A percentile compares a stretch with the other conserved stretches of the same genome.
phyloP scores from a whole-genome alignment of 2,113 vertebrate species.

The Eubucco bourcierii region DNA sequence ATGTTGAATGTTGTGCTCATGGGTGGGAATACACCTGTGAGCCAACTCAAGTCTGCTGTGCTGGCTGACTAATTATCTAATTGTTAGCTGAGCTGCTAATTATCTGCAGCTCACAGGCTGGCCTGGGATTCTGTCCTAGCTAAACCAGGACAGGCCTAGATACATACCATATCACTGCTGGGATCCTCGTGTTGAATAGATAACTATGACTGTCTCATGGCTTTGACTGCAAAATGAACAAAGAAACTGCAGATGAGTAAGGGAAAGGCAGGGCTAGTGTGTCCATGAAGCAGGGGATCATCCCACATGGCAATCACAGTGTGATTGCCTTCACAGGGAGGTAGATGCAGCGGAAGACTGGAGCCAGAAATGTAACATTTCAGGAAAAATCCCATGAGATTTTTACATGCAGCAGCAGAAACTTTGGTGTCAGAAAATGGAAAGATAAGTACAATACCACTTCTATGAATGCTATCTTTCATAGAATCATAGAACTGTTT shows the following conservation, averaged over 20 bases:
- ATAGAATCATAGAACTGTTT: no score
- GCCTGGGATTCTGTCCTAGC: no score
- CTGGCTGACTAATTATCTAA: no score
- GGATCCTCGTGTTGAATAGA: not conserved
- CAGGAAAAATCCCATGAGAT: not conserved
- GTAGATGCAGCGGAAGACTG: not conserved
- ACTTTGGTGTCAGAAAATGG: not conserved
- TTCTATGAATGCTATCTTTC: not conserved
- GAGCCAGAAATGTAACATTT: not conserved
- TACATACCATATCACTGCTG: not conserved
- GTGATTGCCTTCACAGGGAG: accelerated
- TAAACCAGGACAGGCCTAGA: not conserved
- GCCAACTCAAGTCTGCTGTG: no score
- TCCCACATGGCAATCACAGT: no score
- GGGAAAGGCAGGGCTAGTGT: not conserved
- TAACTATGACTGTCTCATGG: not conserved
- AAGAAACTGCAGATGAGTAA: not conserved
- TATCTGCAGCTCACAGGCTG: no score
- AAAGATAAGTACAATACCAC: not conserved
- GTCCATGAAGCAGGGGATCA: not conserved
- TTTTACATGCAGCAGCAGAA: not conserved
- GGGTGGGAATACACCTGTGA: no score
- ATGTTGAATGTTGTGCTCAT: no score
- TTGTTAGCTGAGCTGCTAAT: no score
- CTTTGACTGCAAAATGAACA: not conserved